Evolutionary conservation across 2,797 vertebrate species (phyloP), one percentile per base, ranked within the genome.

Genomic region (Gymnodraco acuticeps): DNA sequence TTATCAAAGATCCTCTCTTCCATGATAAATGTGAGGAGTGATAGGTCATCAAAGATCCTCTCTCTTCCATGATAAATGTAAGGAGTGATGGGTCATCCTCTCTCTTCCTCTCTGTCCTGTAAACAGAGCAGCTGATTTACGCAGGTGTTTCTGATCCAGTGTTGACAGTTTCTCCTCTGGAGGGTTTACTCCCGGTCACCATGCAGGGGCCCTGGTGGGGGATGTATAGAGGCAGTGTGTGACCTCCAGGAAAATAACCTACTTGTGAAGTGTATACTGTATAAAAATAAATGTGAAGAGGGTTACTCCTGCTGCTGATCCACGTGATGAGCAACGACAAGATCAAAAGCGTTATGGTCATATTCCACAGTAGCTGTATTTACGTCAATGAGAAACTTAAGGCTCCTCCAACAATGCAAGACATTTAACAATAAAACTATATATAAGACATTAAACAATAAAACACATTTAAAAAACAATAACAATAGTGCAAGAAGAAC

Each of bases 111-210:
- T 42, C 68, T 51, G 66, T 70, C 38, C 64, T 31, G 65, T 78
- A 80, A 76, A 80, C 78, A 73, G 64, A 69, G 38, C 78, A 81
- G 62, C 80, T 90, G 87, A 90, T 88, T 77, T 76, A 81, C 27
- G 59, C 79, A 60, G 87, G 87, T 82, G 80, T 86, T 84, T 87
- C 76, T 87, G 81, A 88, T 87, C 84, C 77, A 80, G 81, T 93
- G 90, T 94, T 94, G 93, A 95, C 94, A 91, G 84, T 74, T 63
- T 54, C 31, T 54, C 15, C 71, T 46, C 48, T 65, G 79, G 23
- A 3, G 77, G 87, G 95, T 94, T 95, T 95, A 96, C 90, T 95
- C 68, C 90, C 93, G 94, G 95, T 95, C 95, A 96, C 70, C 64
- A 72, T 6, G 47, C 68, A 73, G 85, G 86, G 91, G 92, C 90